Base-by-base conservation (phyloP, 2,888 invertebrate species). In the Drosophila macrothrix region DNA sequence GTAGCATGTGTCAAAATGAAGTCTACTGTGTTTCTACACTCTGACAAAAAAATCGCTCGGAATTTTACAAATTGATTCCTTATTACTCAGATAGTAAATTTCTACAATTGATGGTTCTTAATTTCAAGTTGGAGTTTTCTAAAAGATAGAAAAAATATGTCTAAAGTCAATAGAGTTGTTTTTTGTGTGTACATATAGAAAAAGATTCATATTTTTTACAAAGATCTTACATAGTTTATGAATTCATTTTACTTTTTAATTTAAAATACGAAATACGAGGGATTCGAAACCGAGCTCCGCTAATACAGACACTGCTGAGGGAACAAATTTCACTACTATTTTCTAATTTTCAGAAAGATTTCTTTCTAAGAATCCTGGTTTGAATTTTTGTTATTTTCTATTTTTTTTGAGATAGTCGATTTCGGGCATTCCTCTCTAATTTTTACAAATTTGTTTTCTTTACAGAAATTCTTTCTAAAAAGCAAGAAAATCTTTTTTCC, bases 1-100 rank as follows among this genome's bases (percentile, higher is more conserved):
- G 22, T 39, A 63, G 73, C 84, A 84, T 84, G 77, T 87, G 88
- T 89, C 88, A 78, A 89, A 85, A 89, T 89, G 90, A 85, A 85
- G 84, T 85, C 76, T 28, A 22, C 29, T 12, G 3, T 12, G 28
- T 12, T 50, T 54, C 46, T 46, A 46, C 46, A 46, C 46, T 25
- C 16, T 9, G 1, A 46, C 25, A 46, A 22, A 46, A 9, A 7
- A 46, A 46, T 43, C n/a, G 6, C 3, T 0, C 43, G 22, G 12
- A 43, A 22, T 6, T 12, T 12, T 12, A 22, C 6, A 41, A 43
- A 7, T 22, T 22, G 3, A 1, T 7, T 43, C 0, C 4, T 2
- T 41, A 43, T 14, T 14, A 22, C 14, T 14, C 22, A 46, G 22
- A 46, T 22, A 7, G 1, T 22, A 4, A 7, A 14, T 46, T 2